phyloP scores from a whole-genome alignment of 2,113 vertebrate genomes.

The Columbina picui region DNA sequence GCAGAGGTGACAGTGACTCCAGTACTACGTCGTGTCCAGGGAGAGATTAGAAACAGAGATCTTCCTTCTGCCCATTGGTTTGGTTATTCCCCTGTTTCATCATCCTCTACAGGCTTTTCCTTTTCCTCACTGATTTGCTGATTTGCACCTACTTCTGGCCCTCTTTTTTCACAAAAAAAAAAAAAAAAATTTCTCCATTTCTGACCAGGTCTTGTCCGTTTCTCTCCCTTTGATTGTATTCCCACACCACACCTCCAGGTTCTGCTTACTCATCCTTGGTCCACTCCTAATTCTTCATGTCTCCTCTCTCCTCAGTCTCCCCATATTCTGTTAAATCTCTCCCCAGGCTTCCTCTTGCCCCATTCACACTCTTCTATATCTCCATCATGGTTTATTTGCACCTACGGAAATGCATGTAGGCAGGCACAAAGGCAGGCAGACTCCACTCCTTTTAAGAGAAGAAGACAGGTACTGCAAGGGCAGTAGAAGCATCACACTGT shows the following conservation, averaged over 20 bases:
- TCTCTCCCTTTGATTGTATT: background rate
- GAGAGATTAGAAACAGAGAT: background rate
- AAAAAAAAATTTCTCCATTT: background rate
- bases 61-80: background rate
- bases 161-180: background rate
- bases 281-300: background rate
- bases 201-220: background rate
- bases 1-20: background rate
- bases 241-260: background rate
- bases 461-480: background rate
- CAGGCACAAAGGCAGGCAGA: background rate
- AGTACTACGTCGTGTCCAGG: background rate
- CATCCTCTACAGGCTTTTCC: rapidly evolving
- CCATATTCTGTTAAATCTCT: background rate
- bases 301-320: background rate
- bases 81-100: background rate
- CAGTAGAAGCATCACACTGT: background rate
- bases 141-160: background rate
- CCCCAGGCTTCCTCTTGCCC: background rate
- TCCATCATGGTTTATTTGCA: background rate
- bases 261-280: background rate
- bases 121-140: background rate
- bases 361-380: background rate
- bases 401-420: background rate
- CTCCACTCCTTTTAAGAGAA: background rate